Conservation (phyloP, 30 jellyfish, hydroid and myxozoan genomes). For the Mastigias papua region DNA sequence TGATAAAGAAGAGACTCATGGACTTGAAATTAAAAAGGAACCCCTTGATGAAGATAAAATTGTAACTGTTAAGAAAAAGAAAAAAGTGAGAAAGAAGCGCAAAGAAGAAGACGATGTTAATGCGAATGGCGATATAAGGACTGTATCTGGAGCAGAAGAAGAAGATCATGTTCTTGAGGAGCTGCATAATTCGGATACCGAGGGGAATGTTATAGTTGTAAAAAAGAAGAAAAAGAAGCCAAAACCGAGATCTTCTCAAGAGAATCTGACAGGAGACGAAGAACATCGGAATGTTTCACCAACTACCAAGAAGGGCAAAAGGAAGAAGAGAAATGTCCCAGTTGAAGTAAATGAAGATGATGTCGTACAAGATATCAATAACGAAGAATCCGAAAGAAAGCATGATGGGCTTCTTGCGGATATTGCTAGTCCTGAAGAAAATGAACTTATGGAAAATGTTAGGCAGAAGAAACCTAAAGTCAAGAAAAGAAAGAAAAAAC, state of each 20-base stretch:
- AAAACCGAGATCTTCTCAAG: conserved; percentile 3
- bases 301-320: conserved; percentile 22
- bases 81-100: conserved; percentile 32
- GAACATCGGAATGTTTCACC: conserved; percentile 1
- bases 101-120: conserved; percentile 9
- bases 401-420: not conserved
- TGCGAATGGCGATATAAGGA: not conserved
- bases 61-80: conserved; percentile 46
- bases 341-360: not conserved
- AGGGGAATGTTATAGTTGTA: not conserved
- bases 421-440: not conserved
- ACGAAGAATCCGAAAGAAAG: conserved; percentile 20
- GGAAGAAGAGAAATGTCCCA: conserved; percentile 8
- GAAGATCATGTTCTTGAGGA: conserved; percentile 18
- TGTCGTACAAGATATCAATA: not conserved
- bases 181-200: conserved; percentile 6
- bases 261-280: conserved; percentile 5
- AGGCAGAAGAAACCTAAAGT: conserved; percentile 32
- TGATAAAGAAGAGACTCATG: not conserved
- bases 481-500: conserved; percentile 70
- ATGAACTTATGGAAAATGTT: conserved; percentile 29
- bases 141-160: not conserved
- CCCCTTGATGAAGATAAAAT: conserved; percentile 10
- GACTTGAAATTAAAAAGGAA: not conserved
- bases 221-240: conserved; percentile 35